A percentile compares a stretch with the other conserved stretches of the same genome.
These are phyloP conservation scores for Ephestia elutella DNA, from an alignment of 1,140 invertebrate species.

Conservation along the genomic window DNA sequence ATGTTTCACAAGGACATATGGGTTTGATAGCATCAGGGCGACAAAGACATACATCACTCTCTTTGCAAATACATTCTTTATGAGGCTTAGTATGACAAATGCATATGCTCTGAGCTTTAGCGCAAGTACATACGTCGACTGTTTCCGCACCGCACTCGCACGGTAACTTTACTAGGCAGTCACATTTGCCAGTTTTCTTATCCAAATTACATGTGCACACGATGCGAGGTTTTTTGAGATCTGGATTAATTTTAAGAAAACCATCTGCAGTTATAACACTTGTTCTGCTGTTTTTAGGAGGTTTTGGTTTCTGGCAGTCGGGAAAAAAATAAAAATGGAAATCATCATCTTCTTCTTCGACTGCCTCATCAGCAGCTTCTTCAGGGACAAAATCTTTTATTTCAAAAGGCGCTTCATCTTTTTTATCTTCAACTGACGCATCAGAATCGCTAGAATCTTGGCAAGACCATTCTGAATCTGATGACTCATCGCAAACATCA, in stretches of 20 bases:
- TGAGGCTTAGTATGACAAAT: slow-evolving; percentile 41
- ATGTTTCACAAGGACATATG: slow-evolving; percentile 38
- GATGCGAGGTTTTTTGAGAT: slow-evolving; percentile 18
- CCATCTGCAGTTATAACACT: slow-evolving; percentile 54
- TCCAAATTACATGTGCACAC: slow-evolving; percentile 46
- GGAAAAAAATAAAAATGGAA: slow-evolving; percentile 68
- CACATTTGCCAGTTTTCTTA: slow-evolving; percentile 40
- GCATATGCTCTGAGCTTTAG: slow-evolving; percentile 43
- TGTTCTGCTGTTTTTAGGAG: slow-evolving; percentile 32
- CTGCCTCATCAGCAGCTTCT: slow-evolving; percentile 19
- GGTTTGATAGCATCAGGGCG: slow-evolving; percentile 36
- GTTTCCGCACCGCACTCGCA: slow-evolving; percentile 51
- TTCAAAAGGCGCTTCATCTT: slow-evolving; percentile 24
- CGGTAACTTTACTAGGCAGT: slow-evolving; percentile 43
- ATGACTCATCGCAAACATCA: slow-evolving; percentile 32
- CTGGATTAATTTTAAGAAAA: slow-evolving; percentile 52
- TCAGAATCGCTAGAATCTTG: slow-evolving; percentile 31
- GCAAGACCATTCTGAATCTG: slow-evolving; percentile 52
- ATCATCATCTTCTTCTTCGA: slow-evolving; percentile 48
- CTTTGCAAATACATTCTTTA: slow-evolving; percentile 39
- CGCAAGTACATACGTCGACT: slow-evolving; percentile 40
- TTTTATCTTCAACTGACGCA: slow-evolving; percentile 25
- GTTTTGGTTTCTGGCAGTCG: slow-evolving; percentile 46
- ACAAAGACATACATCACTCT: slow-evolving; percentile 44
- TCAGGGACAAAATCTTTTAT: slow-evolving; percentile 26